These are phyloP conservation scores for Pogonophryne albipinna DNA, from an alignment of 2,797 vertebrate genomes.

Conservation along the genomic window DNA sequence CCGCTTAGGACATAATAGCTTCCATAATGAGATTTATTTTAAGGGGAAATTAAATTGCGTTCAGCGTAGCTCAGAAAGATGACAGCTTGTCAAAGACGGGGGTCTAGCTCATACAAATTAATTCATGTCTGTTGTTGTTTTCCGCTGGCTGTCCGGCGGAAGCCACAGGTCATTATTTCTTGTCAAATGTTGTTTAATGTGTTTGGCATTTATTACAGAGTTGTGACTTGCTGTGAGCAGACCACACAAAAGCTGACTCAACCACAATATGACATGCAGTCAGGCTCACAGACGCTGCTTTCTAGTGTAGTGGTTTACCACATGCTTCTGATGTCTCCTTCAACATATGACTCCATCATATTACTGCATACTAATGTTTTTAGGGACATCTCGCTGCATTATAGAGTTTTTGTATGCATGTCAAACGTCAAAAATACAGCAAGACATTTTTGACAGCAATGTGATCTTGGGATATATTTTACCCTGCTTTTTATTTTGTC, in stretches of 20 bases:
- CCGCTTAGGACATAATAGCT: slow-evolving; percentile 19
- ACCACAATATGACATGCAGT: slow-evolving; percentile 54
- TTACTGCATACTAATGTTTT: not conserved
- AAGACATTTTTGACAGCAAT: not conserved
- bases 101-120: slow-evolving; percentile 29
- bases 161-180: slow-evolving; percentile 58
- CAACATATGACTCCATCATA: not conserved
- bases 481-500: not conserved
- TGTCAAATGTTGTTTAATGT: slow-evolving; percentile 56
- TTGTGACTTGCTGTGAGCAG: slow-evolving; percentile 38
- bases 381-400: not conserved
- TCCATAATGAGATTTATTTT: slow-evolving; percentile 36
- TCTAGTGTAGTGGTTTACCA: slow-evolving; percentile 30
- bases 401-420: not conserved
- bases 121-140: slow-evolving; percentile 53
- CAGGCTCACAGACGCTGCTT: slow-evolving; percentile 52
- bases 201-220: slow-evolving; percentile 41
- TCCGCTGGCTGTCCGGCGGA: slow-evolving; percentile 12
- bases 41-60: slow-evolving; percentile 36
- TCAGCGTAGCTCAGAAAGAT: slow-evolving; percentile 34
- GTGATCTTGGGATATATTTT: not conserved
- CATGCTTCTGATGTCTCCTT: slow-evolving; percentile 14
- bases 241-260: slow-evolving; percentile 45
- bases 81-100: slow-evolving; percentile 27
- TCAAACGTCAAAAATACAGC: not conserved